Percentiles rank a stretch among this genome's conserved stretches.
Evolutionary conservation across 30 jellyfish, hydroid and myxozoan genomes (phyloP).

Genomic region (Catostylus mosaicus): DNA sequence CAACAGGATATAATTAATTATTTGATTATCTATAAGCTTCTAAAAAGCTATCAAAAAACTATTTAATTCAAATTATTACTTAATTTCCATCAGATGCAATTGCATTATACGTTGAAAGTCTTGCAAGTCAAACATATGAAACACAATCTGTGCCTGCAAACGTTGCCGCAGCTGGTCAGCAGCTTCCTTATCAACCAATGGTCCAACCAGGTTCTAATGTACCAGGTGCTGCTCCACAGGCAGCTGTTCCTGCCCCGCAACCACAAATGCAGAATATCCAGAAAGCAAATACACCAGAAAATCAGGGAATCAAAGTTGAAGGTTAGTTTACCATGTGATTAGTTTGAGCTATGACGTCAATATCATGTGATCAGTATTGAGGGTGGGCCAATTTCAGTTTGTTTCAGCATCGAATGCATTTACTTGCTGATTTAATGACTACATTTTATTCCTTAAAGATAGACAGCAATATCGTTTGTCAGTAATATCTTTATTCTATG

Average conservation of each 20-base stretch:
- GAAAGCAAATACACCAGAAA: constrained; percentile 57
- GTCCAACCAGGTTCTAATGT: constrained; percentile 45
- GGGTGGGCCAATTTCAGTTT: no score
- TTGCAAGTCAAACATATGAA: constrained; percentile 56
- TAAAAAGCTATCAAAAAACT: no score
- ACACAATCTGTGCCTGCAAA: constrained; percentile 57
- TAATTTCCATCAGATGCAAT: constrained; percentile 63
- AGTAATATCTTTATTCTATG: no score
- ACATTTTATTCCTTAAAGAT: no score
- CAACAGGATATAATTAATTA: no score
- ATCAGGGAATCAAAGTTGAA: constrained; percentile 45
- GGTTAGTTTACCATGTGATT: constrained; percentile 15
- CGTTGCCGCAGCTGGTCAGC: constrained; percentile 68
- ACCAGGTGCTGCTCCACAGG: constrained; percentile 67
- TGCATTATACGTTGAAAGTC: constrained; percentile 79
- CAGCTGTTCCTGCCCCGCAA: constrained; percentile 70
- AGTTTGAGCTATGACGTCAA: background rate
- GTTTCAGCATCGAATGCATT: no score
- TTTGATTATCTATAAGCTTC: no score
- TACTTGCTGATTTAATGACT: no score
- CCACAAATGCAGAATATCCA: constrained; percentile 66
- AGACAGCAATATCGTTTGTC: no score
- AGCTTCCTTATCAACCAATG: constrained; percentile 61
- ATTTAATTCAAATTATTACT: no score
- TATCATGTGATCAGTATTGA: background rate